phyloP scores from a whole-genome alignment of 2,888 invertebrate genomes.

The Patella pellucida region DNA sequence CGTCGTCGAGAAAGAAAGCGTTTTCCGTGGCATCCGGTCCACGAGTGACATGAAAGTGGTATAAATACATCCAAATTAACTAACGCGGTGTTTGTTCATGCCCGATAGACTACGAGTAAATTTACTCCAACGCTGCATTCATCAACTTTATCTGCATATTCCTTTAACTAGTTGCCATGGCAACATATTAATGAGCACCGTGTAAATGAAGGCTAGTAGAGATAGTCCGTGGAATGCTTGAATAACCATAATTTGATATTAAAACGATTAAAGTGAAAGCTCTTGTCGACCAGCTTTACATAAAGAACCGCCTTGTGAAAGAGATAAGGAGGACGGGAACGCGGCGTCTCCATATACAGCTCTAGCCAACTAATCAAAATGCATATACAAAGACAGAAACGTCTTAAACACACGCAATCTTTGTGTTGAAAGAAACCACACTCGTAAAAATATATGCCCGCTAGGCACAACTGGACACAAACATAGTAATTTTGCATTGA shows the following conservation, averaged over 20 bases:
- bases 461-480: too few relatives aligned
- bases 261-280: conserved; percentile 5
- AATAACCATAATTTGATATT: conserved; percentile 11
- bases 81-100: conserved; percentile 17
- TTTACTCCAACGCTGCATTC: conserved; percentile 19
- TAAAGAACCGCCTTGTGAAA: background rate
- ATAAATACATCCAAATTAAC: conserved; percentile 27
- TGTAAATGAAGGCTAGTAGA: conserved; percentile 21
- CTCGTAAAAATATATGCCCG: too few relatives aligned
- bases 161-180: conserved; percentile 33
- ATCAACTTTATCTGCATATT: conserved; percentile 20
- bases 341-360: background rate
- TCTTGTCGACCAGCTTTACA: conserved; percentile 2
- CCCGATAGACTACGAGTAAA: conserved; percentile 20
- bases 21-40: background rate
- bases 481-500: too few relatives aligned
- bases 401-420: background rate
- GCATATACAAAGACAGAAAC: conserved; percentile 9
- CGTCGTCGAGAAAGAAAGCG: conserved; percentile 3
- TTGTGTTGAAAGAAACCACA: too few relatives aligned
- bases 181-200: conserved; percentile 30
- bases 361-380: background rate
- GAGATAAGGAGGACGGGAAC: background rate
- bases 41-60: conserved; percentile 13
- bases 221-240: conserved; percentile 11